Base-by-base conservation (phyloP, 2,113 vertebrate species). In the Proterorhinus semilunaris region DNA sequence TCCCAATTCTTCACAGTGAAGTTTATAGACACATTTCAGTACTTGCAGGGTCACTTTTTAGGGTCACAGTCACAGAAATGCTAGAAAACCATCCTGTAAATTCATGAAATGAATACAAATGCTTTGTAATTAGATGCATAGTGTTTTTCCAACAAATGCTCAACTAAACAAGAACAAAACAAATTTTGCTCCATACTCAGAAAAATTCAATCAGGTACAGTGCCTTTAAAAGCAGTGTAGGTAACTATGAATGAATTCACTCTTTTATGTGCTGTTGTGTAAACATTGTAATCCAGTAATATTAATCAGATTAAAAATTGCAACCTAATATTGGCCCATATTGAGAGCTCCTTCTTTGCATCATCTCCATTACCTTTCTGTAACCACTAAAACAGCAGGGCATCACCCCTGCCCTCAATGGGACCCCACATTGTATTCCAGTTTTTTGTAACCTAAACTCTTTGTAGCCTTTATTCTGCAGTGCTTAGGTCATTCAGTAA, bases 391-490 rank as follows among this genome's bases (percentile, higher is more conserved):
- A 15, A 61, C 42, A 61, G 42, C 42, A 61, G 58, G 42, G 6
- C 4, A n/a, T 61, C 42, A 5, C 15, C 42, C 10, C 2, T 61
- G 42, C 43, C 36, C 42, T 45, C 36, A 44, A 61, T n/a, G 13
- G 58, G 36, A 44, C 8, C 36, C 2, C 16, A 44, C 58, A 61
- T n/a, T 61, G 44, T 44, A 61, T 45, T 61, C 58, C 36, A 1
- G 2, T 15, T 61, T 51, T 61, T 45, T 13, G 58, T 61, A 61
- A 61, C 58, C 5, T n/a, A 9, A 45, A 45, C 58, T 61, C 44
- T 61, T 45, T 61, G 13, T 61, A 45, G 58, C 43, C 58, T 61
- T 61, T 61, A 42, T 61, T 61, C 12, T 61, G 58, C 12, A 43
- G 57, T 59, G 27, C 44, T 45, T 16, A 44, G 58, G 42, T 61